A percentile compares a stretch with the other conserved stretches of the same genome.
Conservation (phyloP, 1,140 invertebrate genomes). For the Apis laboriosa region DNA sequence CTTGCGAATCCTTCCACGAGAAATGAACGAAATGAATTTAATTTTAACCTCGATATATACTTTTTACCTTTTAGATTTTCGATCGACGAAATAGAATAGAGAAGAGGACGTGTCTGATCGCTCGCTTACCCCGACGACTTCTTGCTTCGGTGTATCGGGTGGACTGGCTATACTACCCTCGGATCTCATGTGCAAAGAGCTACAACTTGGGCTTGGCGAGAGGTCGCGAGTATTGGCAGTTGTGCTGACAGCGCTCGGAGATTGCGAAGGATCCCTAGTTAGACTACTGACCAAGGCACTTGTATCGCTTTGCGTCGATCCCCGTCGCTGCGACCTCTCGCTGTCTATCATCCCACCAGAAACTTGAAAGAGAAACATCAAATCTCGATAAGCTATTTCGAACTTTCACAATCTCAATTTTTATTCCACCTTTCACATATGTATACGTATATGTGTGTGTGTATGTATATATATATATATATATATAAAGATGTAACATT, state of each 20-base stretch:
- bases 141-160: constrained; percentile 80
- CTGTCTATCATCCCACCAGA: constrained; percentile 79
- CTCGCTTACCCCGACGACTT: constrained; percentile 70
- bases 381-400: too few species aligned
- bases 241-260: constrained; percentile 79
- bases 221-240: constrained; percentile 82
- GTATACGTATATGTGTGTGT: neutral
- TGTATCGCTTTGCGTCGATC: constrained; percentile 85
- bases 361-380: constrained; percentile 65
- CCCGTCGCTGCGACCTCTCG: constrained; percentile 79
- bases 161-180: constrained; percentile 80
- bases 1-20: constrained; percentile 74
- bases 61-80: too few species aligned
- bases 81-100: neutral
- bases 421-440: too few species aligned
- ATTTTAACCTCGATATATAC: too few species aligned
- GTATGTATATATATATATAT: constrained; percentile 1
- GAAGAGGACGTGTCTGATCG: neutral
- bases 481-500: constrained; percentile 20
- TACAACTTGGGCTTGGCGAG: constrained; percentile 84
- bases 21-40: neutral
- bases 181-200: constrained; percentile 82
- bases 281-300: constrained; percentile 85
- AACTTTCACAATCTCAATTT: neutral
- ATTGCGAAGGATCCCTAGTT: constrained; percentile 83